phyloP scores from a whole-genome alignment of 2,888 invertebrate genomes.

The Troides helena region DNA sequence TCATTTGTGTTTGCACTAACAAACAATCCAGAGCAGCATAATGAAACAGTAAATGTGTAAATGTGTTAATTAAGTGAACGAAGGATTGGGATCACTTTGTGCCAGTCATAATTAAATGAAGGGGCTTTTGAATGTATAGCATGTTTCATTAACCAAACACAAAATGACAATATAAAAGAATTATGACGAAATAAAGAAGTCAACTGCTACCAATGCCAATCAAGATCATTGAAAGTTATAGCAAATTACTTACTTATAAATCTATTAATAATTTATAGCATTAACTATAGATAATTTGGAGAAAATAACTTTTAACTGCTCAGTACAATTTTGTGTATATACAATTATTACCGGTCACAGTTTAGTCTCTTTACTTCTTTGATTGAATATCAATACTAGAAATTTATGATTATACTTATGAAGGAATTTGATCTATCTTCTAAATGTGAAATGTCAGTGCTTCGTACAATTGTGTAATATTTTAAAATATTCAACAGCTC shows the following conservation, averaged over 20 bases:
- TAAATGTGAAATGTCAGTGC: background rate
- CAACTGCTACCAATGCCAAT: too few species aligned
- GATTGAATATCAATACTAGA: too few species aligned
- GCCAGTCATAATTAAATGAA: constrained; percentile 19
- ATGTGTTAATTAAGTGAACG: constrained; percentile 23
- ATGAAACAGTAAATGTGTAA: constrained; percentile 25
- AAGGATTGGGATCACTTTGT: constrained; percentile 22
- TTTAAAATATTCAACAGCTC: constrained; percentile 2
- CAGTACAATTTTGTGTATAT: too few species aligned
- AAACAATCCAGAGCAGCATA: constrained; percentile 17
- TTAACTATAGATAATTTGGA: too few species aligned
- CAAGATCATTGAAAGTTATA: too few species aligned
- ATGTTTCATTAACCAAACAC: constrained; percentile 17
- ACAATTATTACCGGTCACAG: too few species aligned
- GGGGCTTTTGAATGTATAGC: constrained; percentile 7
- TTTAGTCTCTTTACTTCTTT: too few species aligned
- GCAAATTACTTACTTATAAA: too few species aligned
- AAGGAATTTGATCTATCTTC: background rate
- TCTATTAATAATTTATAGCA: too few species aligned
- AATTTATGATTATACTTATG: background rate
- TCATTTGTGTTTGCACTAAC: background rate
- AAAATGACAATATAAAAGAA: constrained; percentile 8
- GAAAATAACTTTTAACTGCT: too few species aligned
- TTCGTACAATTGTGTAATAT: background rate
- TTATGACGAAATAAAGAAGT: background rate